A percentile compares a stretch with the other conserved stretches of the same genome.
Evolutionary conservation across 2,888 invertebrate species (phyloP).

Genomic region (Caenorhabditis sinica): DNA sequence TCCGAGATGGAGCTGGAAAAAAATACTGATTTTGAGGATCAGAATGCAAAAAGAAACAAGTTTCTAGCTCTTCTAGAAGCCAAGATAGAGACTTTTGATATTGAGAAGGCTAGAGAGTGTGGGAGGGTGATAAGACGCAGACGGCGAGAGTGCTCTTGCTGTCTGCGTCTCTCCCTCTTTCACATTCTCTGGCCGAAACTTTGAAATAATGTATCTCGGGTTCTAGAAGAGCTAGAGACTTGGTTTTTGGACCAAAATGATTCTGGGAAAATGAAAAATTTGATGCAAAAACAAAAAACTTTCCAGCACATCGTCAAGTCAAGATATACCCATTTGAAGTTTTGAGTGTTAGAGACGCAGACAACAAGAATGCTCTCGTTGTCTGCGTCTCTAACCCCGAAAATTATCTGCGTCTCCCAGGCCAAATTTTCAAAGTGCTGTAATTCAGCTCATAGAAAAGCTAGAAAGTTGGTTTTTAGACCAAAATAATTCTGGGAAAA

Average conservation of each 20-base stretch:
- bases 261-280: too few species aligned
- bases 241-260: background rate
- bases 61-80: background rate
- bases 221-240: background rate
- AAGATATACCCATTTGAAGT: background rate
- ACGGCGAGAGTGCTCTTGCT: background rate
- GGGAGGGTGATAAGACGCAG: background rate
- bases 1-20: constrained; percentile 11
- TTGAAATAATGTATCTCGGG: background rate
- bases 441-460: background rate
- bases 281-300: background rate
- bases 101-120: background rate
- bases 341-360: too few species aligned
- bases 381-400: too few species aligned
- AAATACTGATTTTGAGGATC: too few species aligned
- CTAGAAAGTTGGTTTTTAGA: background rate
- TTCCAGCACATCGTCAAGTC: background rate
- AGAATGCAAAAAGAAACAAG: background rate
- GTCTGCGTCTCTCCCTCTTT: too few species aligned
- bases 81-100: background rate
- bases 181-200: background rate
- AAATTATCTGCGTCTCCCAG: too few species aligned
- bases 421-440: background rate
- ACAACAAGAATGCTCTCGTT: too few species aligned
- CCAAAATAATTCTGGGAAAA: too few species aligned